Percentiles rank a stretch among this genome's conserved stretches.
Evolutionary conservation across 1,140 invertebrate genomes (phyloP).

Genomic region (Drosophila ironensis): DNA sequence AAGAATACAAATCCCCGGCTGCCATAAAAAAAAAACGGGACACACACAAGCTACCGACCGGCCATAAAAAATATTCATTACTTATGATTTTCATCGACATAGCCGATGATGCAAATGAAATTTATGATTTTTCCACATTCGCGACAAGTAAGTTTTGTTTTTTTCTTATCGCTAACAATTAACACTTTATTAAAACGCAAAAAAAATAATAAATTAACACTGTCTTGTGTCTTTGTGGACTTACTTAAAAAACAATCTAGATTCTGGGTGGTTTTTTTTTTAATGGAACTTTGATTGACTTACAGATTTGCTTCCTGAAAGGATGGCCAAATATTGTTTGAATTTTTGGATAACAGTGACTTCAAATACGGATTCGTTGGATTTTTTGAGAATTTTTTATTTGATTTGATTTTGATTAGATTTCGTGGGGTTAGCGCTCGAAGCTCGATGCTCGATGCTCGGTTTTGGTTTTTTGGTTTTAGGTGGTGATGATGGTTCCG

Average conservation of each 20-base stretch:
- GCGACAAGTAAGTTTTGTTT: conserved; percentile 9
- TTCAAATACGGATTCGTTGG: not conserved
- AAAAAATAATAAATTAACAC: conserved; percentile 11
- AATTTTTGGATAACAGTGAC: not conserved
- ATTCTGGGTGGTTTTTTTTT: not conserved
- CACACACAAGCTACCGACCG: not conserved
- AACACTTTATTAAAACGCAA: not conserved
- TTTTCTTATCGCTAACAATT: not conserved
- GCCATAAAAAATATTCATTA: not conserved
- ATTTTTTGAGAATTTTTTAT: not conserved
- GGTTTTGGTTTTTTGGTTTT: not conserved
- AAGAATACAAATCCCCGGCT: not conserved
- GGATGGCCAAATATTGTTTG: too few species aligned
- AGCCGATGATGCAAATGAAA: conserved; percentile 13
- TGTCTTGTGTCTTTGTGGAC: not conserved
- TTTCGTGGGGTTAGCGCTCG: conserved; percentile 5
- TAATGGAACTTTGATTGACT: conserved; percentile 13
- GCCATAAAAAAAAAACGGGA: not conserved
- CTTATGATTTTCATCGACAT: too few species aligned
- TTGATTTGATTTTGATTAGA: not conserved
- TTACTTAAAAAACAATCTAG: not conserved
- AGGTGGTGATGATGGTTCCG: not conserved
- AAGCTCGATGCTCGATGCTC: not conserved
- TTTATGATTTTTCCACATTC: conserved; percentile 27
- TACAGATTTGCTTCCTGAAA: too few species aligned